Conservation (phyloP, 2,797 vertebrate genomes). For the Momotus momota region DNA sequence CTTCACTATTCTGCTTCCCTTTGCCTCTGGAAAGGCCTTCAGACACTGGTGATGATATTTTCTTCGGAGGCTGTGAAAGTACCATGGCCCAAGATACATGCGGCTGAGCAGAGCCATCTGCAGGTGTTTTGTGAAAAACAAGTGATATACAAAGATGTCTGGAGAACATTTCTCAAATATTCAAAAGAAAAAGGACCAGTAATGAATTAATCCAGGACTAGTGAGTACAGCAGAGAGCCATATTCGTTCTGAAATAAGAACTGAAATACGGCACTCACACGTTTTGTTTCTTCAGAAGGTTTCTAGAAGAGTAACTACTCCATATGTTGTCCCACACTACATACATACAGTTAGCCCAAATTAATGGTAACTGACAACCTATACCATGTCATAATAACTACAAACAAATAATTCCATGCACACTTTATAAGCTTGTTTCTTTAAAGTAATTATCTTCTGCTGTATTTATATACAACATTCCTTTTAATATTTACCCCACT, state of each 20-base stretch:
- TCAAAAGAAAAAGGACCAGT: background rate
- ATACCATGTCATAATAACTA: background rate
- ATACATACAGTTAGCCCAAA: background rate
- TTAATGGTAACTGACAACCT: background rate
- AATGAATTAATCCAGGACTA: background rate
- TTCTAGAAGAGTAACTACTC: background rate
- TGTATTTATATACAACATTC: background rate
- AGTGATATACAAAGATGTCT: background rate
- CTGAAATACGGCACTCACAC: background rate
- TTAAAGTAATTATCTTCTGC: background rate
- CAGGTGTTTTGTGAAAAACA: slow-evolving; percentile 52
- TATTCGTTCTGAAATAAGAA: background rate
- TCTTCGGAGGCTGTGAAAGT: slow-evolving; percentile 86
- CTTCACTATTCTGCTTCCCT: slow-evolving; percentile 44
- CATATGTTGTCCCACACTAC: background rate
- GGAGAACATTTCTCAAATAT: background rate
- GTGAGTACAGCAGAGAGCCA: background rate
- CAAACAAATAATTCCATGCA: background rate
- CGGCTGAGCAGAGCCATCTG: slow-evolving; percentile 65
- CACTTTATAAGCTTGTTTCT: background rate
- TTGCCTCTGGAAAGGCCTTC: slow-evolving; percentile 66
- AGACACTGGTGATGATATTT: slow-evolving; percentile 46
- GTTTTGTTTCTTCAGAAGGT: background rate
- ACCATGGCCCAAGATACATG: slow-evolving; percentile 86
- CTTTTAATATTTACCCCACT: background rate